Conservation (phyloP, 2,888 invertebrate genomes). For the Empis livida region DNA sequence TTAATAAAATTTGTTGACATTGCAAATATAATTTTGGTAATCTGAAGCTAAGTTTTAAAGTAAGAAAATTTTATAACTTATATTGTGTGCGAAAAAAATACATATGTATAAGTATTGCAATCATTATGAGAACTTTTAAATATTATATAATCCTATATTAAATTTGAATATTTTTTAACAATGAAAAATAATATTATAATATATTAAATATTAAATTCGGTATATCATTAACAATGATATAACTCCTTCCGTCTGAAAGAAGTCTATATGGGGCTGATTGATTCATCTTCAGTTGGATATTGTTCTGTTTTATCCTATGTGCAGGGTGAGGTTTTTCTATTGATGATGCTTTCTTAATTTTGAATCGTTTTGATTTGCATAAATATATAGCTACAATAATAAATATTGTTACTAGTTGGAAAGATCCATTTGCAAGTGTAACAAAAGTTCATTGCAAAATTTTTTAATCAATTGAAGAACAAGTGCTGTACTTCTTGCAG, state of each 20-base stretch:
- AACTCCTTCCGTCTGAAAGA: not conserved
- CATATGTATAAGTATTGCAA: no score
- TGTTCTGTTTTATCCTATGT: not conserved
- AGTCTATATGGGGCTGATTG: not conserved
- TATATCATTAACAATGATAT: not conserved
- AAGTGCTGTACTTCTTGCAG: not conserved
- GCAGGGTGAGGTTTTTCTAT: not conserved
- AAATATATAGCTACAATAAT: not conserved
- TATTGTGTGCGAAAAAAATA: no score
- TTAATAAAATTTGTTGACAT: no score
- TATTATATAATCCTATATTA: no score
- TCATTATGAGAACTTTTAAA: no score
- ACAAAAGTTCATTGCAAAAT: not conserved
- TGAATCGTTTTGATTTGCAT: not conserved
- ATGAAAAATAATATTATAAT: no score
- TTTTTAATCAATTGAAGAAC: not conserved
- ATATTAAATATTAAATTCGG: no score
- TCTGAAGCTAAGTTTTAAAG: no score
- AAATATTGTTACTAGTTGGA: not conserved
- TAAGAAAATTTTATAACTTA: no score
- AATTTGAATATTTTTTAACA: no score
- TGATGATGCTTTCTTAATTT: not conserved
- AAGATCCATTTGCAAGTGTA: not conserved
- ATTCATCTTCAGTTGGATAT: not conserved
- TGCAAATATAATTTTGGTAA: no score